phyloP scores from a whole-genome alignment of 2,797 vertebrate species.

The Sebastes jordani region DNA sequence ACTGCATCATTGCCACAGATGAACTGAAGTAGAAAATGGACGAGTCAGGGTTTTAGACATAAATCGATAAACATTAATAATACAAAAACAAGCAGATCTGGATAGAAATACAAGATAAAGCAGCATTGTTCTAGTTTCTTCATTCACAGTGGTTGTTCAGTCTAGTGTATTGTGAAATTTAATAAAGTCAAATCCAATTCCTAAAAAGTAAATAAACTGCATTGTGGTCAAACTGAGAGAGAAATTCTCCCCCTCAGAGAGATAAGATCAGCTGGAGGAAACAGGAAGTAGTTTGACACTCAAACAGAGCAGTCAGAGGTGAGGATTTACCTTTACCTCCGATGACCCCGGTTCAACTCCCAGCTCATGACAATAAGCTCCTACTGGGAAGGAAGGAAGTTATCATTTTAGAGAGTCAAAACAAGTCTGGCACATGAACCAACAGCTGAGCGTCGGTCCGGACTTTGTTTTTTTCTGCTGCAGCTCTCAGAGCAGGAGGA shows the following conservation, averaged over 20 bases:
- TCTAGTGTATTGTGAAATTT: too few species aligned
- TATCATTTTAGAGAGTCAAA: conserved; percentile 22
- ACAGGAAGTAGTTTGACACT: conserved; percentile 47
- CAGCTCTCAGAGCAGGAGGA: conserved; percentile 2
- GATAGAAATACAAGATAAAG: neutral
- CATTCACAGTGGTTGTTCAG: neutral
- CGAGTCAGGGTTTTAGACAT: neutral
- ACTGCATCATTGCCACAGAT: neutral
- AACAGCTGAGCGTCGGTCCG: neutral
- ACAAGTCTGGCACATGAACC: conserved; percentile 20
- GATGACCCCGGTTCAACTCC: neutral
- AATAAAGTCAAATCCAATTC: neutral
- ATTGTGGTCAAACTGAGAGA: neutral
- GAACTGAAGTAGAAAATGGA: neutral
- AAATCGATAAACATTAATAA: too few species aligned
- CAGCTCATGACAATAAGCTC: neutral
- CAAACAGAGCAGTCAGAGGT: neutral
- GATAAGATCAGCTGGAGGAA: conserved; percentile 30
- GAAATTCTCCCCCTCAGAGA: neutral
- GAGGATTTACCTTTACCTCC: conserved; percentile 10
- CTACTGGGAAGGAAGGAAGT: conserved; percentile 30
- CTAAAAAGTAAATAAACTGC: neutral
- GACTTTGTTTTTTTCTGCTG: neutral
- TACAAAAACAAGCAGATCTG: neutral
- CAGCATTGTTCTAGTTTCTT: neutral